Conservation (phyloP, 2,797 vertebrate species). For the Salarias fasciatus region DNA sequence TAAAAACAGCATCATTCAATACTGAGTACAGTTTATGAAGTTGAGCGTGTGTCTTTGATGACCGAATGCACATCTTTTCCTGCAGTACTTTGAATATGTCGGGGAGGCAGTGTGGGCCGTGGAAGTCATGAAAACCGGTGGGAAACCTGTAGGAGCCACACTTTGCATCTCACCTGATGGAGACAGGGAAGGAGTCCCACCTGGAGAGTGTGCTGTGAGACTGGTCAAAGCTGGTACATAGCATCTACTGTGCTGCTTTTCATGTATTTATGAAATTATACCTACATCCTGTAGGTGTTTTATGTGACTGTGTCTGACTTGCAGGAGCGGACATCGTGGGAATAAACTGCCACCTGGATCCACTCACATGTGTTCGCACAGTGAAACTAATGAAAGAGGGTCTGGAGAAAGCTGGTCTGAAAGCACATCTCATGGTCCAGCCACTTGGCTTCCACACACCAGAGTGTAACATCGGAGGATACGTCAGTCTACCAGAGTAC, state of each 20-base stretch:
- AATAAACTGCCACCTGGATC: conserved; percentile 97
- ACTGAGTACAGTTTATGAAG: too few species aligned
- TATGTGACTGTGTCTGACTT: not conserved
- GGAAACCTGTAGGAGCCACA: conserved; percentile 90
- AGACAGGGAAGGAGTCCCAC: conserved; percentile 89
- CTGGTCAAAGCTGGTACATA: conserved; percentile 91
- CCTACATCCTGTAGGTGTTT: conserved; percentile 3
- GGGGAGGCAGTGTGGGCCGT: conserved; percentile 98
- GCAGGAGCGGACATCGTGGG: conserved; percentile 93
- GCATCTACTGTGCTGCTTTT: too few species aligned
- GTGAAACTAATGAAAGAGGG: conserved; percentile 86
- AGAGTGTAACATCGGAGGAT: conserved; percentile 93
- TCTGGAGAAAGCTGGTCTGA: conserved; percentile 88
- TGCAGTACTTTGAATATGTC: conserved; percentile 97
- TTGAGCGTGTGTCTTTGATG: too few species aligned
- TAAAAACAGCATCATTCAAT: not conserved
- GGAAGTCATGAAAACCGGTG: conserved; percentile 89
- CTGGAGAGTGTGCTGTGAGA: conserved; percentile 90
- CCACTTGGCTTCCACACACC: conserved; percentile 83
- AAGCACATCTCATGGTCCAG: conserved; percentile 93
- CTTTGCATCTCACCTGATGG: conserved; percentile 95
- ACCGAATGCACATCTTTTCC: conserved; percentile 23
- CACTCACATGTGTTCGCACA: conserved; percentile 86
- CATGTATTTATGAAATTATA: not conserved
- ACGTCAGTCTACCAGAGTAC: conserved; percentile 96